Conservation (phyloP, 1,140 invertebrate genomes). For the Aricia agestis region DNA sequence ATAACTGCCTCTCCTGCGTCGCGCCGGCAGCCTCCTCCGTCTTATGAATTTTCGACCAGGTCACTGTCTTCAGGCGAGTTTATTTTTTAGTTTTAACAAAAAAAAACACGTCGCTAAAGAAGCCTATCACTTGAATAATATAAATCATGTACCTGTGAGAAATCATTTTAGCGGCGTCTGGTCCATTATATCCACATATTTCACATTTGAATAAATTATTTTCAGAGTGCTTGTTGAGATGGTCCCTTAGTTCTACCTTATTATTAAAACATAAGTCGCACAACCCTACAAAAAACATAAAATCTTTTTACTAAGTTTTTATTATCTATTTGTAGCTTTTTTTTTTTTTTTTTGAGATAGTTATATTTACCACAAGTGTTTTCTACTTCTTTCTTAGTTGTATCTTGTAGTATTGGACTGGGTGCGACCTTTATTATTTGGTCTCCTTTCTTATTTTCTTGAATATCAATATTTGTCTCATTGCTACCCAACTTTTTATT, state of each 20-base stretch:
- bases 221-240: conserved; percentile 41
- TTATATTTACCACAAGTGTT: conserved; percentile 35
- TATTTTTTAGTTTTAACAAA: too few species aligned
- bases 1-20: too few species aligned
- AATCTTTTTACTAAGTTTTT: too few species aligned
- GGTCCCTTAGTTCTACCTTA: conserved; percentile 30
- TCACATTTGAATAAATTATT: conserved; percentile 41
- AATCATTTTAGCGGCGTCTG: conserved; percentile 45
- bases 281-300: conserved; percentile 41
- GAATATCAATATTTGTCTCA: background rate
- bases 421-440: too few species aligned
- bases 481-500: background rate
- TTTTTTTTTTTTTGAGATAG: too few species aligned
- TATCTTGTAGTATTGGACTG: background rate
- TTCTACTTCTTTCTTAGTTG: background rate
- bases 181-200: conserved; percentile 41
- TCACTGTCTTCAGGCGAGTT: too few species aligned
- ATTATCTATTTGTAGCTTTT: too few species aligned
- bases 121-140: background rate
- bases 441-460: background rate
- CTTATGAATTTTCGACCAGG: too few species aligned
- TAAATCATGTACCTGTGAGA: conserved; percentile 43
- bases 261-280: conserved; percentile 33
- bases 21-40: too few species aligned
- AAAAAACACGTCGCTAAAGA: too few species aligned